Conservation (phyloP, 1,140 invertebrate genomes). For the Saccostrea echinata region DNA sequence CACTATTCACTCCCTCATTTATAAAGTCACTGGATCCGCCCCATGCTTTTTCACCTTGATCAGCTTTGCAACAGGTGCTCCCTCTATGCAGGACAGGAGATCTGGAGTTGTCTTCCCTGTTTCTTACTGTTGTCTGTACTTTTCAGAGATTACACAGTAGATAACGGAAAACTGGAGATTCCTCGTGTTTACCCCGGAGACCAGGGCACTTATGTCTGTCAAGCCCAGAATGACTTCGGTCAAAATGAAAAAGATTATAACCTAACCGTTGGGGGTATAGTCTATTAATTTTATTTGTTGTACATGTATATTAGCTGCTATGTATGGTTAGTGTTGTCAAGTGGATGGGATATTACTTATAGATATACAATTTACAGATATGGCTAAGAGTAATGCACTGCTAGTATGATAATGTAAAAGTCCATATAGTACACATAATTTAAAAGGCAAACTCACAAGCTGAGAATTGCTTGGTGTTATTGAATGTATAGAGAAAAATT, state of each 20-base stretch:
- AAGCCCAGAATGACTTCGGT: constrained; percentile 90
- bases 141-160: constrained; percentile 80
- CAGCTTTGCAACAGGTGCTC: not conserved
- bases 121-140: constrained; percentile 15
- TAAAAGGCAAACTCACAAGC: no score
- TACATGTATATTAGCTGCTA: not conserved
- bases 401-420: no score
- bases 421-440: no score
- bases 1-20: not conserved
- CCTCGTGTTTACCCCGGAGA: constrained; percentile 71
- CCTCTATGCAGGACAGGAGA: constrained; percentile 1
- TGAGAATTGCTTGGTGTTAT: no score
- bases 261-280: constrained; percentile 69
- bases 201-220: constrained; percentile 74
- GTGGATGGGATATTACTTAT: not conserved
- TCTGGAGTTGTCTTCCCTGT: not conserved
- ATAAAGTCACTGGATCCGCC: not conserved
- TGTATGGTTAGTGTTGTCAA: constrained; percentile 6
- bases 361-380: not conserved
- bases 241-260: constrained; percentile 82
- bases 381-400: no score
- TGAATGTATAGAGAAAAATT: no score
- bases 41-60: not conserved
- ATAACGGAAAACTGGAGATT: constrained; percentile 82
- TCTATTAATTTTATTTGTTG: constrained; percentile 10